Evolutionary conservation across 2,797 vertebrate genomes (phyloP).

Genomic region (Eidolon dupreanum): DNA sequence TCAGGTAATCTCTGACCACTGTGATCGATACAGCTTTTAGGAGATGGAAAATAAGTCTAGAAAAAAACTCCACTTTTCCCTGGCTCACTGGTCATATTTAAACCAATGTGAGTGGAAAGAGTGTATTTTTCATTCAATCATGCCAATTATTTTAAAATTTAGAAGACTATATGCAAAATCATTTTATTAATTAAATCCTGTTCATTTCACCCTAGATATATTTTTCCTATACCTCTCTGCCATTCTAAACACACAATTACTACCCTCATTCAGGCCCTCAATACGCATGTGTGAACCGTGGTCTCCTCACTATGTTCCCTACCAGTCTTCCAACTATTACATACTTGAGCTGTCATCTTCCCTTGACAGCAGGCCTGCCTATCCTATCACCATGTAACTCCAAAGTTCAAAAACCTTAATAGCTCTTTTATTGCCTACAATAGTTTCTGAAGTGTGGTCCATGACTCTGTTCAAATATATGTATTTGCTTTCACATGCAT

Average conservation of each 20-base stretch:
- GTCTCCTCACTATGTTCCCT: background rate
- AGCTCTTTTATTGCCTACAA: background rate
- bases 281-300: background rate
- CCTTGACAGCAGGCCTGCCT: background rate
- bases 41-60: background rate
- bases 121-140: background rate
- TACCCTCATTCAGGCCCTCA: background rate
- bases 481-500: background rate
- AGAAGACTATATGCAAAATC: background rate
- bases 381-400: background rate
- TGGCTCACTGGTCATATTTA: background rate
- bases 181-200: background rate
- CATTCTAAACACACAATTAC: background rate
- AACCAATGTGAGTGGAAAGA: background rate
- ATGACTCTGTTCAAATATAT: background rate
- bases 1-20: background rate
- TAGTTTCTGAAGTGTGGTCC: background rate
- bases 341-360: background rate
- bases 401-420: background rate
- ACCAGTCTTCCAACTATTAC: background rate
- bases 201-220: background rate
- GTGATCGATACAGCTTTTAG: background rate
- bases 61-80: background rate
- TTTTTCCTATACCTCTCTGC: background rate
- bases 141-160: background rate